phyloP scores from a whole-genome alignment of 2,797 vertebrate genomes.

The Sebastes steindachneri region DNA sequence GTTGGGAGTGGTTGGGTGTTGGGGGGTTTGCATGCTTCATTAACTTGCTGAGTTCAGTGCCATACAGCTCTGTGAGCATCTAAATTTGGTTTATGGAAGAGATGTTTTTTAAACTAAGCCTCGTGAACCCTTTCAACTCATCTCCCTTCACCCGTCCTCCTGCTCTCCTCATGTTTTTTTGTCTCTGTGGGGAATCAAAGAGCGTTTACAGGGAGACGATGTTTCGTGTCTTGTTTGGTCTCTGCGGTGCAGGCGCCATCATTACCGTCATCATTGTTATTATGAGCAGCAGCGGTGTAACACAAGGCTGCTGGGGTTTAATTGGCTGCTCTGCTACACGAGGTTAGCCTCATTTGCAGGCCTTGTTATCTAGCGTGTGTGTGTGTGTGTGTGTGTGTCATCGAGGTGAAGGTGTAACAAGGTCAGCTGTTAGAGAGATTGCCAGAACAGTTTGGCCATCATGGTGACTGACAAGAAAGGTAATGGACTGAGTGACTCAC shows the following conservation, averaged over 20 bases:
- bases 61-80: not conserved
- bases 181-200: conserved; percentile 20
- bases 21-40: conserved; percentile 17
- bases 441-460: not conserved
- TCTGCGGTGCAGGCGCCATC: conserved; percentile 20
- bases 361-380: conserved; percentile 36
- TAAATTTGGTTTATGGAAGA: conserved; percentile 31
- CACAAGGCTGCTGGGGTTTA: conserved; percentile 36
- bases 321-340: conserved; percentile 52
- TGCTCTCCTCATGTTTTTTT: not conserved
- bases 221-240: conserved; percentile 43
- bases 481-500: conserved; percentile 6
- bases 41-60: conserved; percentile 16
- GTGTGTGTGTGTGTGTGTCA: not conserved
- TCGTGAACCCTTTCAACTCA: conserved; percentile 3
- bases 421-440: conserved; percentile 5
- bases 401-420: conserved; percentile 16
- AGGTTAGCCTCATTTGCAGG: conserved; percentile 48
- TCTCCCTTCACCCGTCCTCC: not conserved
- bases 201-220: conserved; percentile 22
- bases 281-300: conserved; percentile 20
- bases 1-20: not conserved
- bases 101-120: conserved; percentile 15
- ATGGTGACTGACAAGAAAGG: not conserved
- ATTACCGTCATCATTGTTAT: conserved; percentile 29